phyloP scores from a whole-genome alignment of 2,888 invertebrate species.

The Drosophila formosana region DNA sequence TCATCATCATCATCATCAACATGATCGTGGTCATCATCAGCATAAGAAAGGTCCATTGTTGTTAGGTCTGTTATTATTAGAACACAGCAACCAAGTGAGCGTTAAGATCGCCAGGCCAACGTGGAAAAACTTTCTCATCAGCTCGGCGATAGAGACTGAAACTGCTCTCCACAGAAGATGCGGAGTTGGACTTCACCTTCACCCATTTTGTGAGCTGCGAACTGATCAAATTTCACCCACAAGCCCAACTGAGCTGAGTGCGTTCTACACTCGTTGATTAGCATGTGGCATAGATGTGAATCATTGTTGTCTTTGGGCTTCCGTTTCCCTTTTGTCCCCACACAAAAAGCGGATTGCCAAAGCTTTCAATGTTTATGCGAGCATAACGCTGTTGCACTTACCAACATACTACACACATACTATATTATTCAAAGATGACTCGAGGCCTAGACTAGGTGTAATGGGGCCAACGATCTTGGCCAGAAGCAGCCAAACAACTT shows the following conservation, averaged over 20 bases:
- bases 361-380: conserved; percentile 63
- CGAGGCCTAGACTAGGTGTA: conserved; percentile 47
- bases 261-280: conserved; percentile 64
- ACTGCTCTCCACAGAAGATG: neutral
- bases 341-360: conserved; percentile 13
- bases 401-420: neutral
- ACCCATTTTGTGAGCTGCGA: conserved; percentile 56
- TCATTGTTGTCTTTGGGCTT: conserved; percentile 52
- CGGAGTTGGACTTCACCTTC: conserved; percentile 70
- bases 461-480: conserved; percentile 76
- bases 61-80: conserved; percentile 65
- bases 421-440: conserved; percentile 52
- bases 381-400: conserved; percentile 73
- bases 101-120: conserved; percentile 65
- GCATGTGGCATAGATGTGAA: conserved; percentile 77
- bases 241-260: conserved; percentile 17
- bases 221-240: conserved; percentile 53
- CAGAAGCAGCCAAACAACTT: conserved; percentile 69
- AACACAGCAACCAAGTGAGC: conserved; percentile 78
- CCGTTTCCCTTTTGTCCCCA: conserved; percentile 68
- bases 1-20: conserved; percentile 29
- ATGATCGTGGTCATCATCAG: conserved; percentile 6
- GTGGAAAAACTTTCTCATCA: conserved; percentile 69
- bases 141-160: conserved; percentile 19
- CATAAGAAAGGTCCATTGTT: conserved; percentile 36